A percentile compares a stretch with the other conserved stretches of the same genome.
Conservation (phyloP, 92 coral and sea anemone genomes). For the Palythoa grandiflora region DNA sequence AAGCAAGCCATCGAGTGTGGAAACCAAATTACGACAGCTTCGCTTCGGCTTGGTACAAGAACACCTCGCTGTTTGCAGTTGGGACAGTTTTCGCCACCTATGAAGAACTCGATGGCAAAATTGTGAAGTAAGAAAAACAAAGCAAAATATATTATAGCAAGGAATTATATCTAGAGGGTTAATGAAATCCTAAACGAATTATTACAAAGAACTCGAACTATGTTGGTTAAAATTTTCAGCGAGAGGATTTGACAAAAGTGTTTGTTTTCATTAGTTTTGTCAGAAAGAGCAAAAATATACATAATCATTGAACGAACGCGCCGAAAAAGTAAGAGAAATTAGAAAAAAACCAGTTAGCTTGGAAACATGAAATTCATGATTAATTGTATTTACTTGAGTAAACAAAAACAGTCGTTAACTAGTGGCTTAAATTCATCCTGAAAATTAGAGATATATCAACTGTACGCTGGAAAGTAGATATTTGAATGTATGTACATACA, state of each 20-base stretch:
- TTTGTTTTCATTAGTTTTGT: not conserved
- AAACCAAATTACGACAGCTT: slow-evolving; percentile 88
- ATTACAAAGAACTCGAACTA: not conserved
- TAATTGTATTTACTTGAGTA: not conserved
- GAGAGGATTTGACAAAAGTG: not conserved
- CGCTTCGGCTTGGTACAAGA: slow-evolving; percentile 89
- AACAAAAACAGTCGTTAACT: not conserved
- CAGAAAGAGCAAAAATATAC: not conserved
- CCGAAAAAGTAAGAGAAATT: not conserved
- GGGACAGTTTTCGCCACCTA: slow-evolving; percentile 85
- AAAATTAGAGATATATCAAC: not conserved
- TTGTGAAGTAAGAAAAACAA: not conserved
- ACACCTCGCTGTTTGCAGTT: slow-evolving; percentile 82
- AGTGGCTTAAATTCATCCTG: not conserved
- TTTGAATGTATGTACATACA: too few relatives aligned
- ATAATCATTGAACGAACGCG: not conserved
- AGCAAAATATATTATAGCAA: not conserved
- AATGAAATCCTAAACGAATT: not conserved
- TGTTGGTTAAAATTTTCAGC: not conserved
- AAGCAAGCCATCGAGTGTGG: slow-evolving; percentile 88
- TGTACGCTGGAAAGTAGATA: too few relatives aligned
- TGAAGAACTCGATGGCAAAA: slow-evolving; percentile 37
- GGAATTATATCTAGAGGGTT: not conserved
- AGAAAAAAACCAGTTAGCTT: not conserved
- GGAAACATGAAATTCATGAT: not conserved